phyloP scores from a whole-genome alignment of 2,113 vertebrate species.

The Pelusios castaneus region DNA sequence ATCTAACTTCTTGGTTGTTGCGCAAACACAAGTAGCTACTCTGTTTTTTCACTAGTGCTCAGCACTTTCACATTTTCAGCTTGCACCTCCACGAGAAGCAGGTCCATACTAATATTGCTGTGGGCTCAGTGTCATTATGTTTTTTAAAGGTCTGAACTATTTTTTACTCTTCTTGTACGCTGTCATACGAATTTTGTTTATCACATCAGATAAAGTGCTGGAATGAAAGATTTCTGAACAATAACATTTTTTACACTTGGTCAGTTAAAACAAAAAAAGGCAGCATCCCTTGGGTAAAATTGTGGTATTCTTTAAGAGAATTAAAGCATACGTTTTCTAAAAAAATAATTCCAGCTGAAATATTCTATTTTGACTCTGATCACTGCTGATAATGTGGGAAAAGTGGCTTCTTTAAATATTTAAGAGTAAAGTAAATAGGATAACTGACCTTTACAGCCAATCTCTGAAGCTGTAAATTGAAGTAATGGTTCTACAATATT shows the following conservation, averaged over 20 bases:
- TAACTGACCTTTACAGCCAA: neutral
- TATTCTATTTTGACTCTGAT: neutral
- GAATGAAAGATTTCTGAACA: too few relatives aligned
- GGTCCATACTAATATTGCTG: neutral
- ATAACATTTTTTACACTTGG: neutral
- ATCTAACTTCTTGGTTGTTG: neutral
- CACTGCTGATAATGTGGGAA: neutral
- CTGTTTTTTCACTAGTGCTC: fast-evolving
- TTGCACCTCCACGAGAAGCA: neutral
- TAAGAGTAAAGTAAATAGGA: neutral
- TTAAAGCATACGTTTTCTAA: neutral
- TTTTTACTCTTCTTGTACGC: neutral
- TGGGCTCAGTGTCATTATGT: neutral
- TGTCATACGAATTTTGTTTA: neutral
- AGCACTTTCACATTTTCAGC: neutral
- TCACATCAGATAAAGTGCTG: neutral
- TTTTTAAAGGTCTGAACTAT: neutral
- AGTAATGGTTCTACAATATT: neutral
- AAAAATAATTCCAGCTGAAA: neutral
- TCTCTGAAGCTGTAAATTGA: neutral
- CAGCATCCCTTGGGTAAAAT: too few relatives aligned
- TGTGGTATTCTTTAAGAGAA: neutral
- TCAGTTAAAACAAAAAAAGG: too few relatives aligned
- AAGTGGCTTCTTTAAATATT: neutral
- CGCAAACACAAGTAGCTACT: neutral